These are phyloP conservation scores for Lochmaea capreae DNA, from an alignment of 2,888 invertebrate genomes.

Conservation along the genomic window DNA sequence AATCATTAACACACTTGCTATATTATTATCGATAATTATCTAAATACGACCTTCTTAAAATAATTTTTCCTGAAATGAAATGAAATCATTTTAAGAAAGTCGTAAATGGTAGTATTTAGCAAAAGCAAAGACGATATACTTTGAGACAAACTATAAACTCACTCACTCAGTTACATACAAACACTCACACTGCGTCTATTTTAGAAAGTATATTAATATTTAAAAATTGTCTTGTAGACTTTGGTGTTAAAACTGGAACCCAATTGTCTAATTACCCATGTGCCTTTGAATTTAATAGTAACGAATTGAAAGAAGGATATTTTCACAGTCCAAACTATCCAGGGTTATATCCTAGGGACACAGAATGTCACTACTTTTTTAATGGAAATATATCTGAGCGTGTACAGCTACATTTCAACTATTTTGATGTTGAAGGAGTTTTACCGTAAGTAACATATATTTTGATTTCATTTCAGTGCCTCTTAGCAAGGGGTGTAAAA, in stretches of 20 bases:
- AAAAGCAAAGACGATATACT: too few relatives aligned
- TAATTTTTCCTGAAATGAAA: too few relatives aligned
- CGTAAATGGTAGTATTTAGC: too few relatives aligned
- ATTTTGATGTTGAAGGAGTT: conserved; percentile 95
- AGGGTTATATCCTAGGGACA: conserved; percentile 88
- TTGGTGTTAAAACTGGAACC: conserved; percentile 84
- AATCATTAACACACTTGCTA: too few relatives aligned
- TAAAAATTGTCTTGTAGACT: conserved; percentile 73
- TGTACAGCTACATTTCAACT: conserved; percentile 86
- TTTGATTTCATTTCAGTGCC: too few relatives aligned
- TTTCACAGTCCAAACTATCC: conserved; percentile 93
- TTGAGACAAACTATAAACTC: too few relatives aligned
- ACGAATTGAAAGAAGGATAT: conserved; percentile 80
- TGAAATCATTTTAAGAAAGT: too few relatives aligned
- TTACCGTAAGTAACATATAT: conserved; percentile 80
- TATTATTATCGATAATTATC: too few relatives aligned
- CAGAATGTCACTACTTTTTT: conserved; percentile 93
- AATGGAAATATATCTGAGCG: conserved; percentile 82
- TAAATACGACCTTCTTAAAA: too few relatives aligned
- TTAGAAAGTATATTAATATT: neutral
- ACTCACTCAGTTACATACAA: too few relatives aligned
- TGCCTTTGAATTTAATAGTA: conserved; percentile 90
- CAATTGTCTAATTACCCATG: conserved; percentile 84
- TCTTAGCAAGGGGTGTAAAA: too few relatives aligned
- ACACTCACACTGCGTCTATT: neutral